These are phyloP conservation scores for Prorops nasuta DNA, from an alignment of 1,140 invertebrate species.

Conservation along the genomic window DNA sequence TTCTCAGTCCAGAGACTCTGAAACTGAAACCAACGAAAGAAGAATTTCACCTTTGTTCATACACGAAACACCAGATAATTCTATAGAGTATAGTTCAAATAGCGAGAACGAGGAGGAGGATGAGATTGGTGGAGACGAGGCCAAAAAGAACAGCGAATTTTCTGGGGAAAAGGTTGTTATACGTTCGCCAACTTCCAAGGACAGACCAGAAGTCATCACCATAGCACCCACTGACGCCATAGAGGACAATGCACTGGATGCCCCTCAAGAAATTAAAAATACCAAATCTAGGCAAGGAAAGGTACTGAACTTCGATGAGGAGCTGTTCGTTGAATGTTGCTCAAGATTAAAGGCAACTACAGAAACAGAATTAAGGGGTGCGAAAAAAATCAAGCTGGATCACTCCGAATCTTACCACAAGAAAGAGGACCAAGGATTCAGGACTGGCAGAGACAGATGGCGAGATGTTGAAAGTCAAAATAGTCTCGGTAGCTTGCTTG, in stretches of 20 bases:
- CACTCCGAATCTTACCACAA: constrained; percentile 41
- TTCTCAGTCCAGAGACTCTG: constrained; percentile 27
- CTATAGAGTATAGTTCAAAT: constrained; percentile 29
- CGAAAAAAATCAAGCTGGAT: constrained; percentile 53
- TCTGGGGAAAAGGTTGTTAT: constrained; percentile 41
- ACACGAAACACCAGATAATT: constrained; percentile 39
- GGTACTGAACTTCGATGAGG: constrained; percentile 51
- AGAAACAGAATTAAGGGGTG: constrained; percentile 49
- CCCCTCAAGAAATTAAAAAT: constrained; percentile 31
- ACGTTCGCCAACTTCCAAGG: constrained; percentile 35
- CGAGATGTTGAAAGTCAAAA: constrained; percentile 50
- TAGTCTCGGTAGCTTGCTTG: constrained; percentile 47
- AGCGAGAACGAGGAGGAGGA: constrained; percentile 24
- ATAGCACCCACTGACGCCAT: constrained; percentile 50
- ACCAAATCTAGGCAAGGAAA: constrained; percentile 43
- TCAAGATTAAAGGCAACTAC: constrained; percentile 51
- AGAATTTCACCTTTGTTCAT: constrained; percentile 45
- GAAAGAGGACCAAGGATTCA: constrained; percentile 37
- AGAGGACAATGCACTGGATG: constrained; percentile 50
- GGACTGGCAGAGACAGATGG: constrained; percentile 41
- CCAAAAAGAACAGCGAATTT: constrained; percentile 33
- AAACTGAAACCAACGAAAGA: constrained; percentile 24
- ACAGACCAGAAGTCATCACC: constrained; percentile 38
- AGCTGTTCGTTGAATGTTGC: constrained; percentile 52
- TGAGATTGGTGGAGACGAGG: constrained; percentile 10